Evolutionary conservation across 2,888 invertebrate genomes (phyloP).

Genomic region (Griposia aprilina): DNA sequence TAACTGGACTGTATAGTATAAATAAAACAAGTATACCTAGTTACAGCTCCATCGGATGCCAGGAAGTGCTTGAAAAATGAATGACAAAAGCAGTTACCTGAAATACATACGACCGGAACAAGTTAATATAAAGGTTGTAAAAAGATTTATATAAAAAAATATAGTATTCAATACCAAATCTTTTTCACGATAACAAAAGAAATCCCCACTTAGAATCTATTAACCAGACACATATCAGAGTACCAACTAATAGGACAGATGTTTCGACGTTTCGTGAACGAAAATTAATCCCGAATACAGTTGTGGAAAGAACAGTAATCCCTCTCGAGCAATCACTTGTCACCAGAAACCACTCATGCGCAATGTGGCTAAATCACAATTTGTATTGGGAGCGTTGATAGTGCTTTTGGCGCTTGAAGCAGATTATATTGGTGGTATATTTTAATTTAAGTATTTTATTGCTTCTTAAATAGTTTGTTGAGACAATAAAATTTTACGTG

Average conservation of each 20-base stretch:
- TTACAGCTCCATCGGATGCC: too few relatives aligned
- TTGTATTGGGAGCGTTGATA: constrained; percentile 34
- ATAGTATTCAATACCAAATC: not conserved
- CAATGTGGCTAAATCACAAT: constrained; percentile 60
- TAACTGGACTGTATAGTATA: too few relatives aligned
- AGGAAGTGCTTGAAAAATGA: too few relatives aligned
- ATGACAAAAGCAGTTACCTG: too few relatives aligned
- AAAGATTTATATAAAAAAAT: too few relatives aligned
- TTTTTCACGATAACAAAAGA: constrained; percentile 32
- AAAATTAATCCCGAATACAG: constrained; percentile 83
- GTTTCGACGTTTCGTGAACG: constrained; percentile 78
- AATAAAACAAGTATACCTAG: too few relatives aligned
- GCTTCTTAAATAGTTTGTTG: too few relatives aligned
- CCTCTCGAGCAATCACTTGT: constrained; percentile 86
- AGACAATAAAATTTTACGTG: not conserved
- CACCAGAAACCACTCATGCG: constrained; percentile 84
- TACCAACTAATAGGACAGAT: constrained; percentile 82
- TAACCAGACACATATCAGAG: constrained; percentile 65
- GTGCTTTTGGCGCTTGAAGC: constrained; percentile 65
- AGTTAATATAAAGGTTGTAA: too few relatives aligned
- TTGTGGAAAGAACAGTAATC: constrained; percentile 79
- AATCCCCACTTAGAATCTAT: constrained; percentile 62
- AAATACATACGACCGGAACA: too few relatives aligned
- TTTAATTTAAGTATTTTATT: not conserved
- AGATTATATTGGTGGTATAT: not conserved